phyloP scores from a whole-genome alignment of 2,888 invertebrate species.

The Callinectes sapidus region DNA sequence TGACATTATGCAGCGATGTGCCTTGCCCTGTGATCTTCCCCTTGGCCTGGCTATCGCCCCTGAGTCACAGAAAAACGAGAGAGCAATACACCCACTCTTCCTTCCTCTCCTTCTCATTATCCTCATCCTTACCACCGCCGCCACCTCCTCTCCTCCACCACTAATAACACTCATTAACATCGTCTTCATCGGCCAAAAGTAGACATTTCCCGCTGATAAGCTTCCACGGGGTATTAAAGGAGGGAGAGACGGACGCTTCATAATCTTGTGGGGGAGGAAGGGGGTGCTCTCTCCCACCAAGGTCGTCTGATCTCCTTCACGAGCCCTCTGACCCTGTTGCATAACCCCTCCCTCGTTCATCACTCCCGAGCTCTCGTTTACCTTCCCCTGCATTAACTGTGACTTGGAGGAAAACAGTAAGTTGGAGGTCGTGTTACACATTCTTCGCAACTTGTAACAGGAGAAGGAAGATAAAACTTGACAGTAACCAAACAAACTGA shows the following conservation, averaged over 20 bases:
- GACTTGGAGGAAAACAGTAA: not conserved
- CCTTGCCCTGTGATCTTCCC: not conserved
- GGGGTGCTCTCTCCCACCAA: not conserved
- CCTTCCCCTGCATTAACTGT: not conserved
- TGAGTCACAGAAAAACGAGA: not conserved
- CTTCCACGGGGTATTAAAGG: not conserved
- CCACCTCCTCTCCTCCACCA: not conserved
- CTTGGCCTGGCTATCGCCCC: not conserved
- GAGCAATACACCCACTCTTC: not conserved
- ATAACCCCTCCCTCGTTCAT: constrained; percentile 11
- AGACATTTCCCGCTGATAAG: constrained; percentile 8
- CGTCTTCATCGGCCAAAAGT: not conserved
- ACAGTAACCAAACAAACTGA: constrained; percentile 21
- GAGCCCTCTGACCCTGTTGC: constrained; percentile 6
- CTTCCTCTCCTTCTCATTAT: not conserved
- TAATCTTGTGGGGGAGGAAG: too few species aligned
- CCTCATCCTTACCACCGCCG: not conserved
- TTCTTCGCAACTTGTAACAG: constrained; percentile 1
- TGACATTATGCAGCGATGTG: not conserved
- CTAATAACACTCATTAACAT: not conserved
- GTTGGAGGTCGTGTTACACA: constrained; percentile 11
- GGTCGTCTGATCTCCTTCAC: not conserved
- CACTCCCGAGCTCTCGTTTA: not conserved
- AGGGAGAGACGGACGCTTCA: not conserved
- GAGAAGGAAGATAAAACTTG: constrained; percentile 5